Base-by-base conservation (phyloP, 2,113 vertebrate species). In the Gymnorhina tibicen region DNA sequence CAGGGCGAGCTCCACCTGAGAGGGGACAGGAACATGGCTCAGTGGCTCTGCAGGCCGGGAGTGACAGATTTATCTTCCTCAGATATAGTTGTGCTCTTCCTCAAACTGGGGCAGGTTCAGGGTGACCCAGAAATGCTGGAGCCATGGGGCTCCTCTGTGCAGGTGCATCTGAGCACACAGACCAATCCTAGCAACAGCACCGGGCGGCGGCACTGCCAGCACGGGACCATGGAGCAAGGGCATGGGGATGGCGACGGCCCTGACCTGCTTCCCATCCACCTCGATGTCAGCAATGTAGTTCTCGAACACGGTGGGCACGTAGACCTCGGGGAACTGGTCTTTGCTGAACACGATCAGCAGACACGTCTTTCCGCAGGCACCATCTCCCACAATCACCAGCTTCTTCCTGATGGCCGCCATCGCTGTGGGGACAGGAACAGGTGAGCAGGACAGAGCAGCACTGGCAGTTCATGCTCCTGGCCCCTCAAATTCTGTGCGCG, bases 251-350 rank as follows among this genome's bases (percentile, higher is more conserved):
- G 44, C 14, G 1, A 20, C 0, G 0, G 37, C 20, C 50, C 78
- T 85, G 80, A 99, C 99, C 99, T 99, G 99, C 97, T 99, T 99
- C 69, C 99, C 97, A 4, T 99, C 99, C 26, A 99, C 99, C 97
- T 99, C 99, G 26, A 99, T 99, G 97, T 99, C 99, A 2, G 99
- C 99, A 3, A 99, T 99, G 98, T 99, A 99, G 98, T 99, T 99
- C 97, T 99, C 99, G 8, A 99, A 99, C 81, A 99, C 99, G 0
- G 99, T 99, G 26, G 99, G 99, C 53, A 99, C 99, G 2, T 99
- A 99, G 86, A 99, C 99, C 80, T 99, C 99, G 0, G 99, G 99
- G 97, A 99, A 99, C 98, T 99, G 99, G 91, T 99, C 99, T 88
- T 99, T 99, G 95, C 99, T 99, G 98, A 99, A 99, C 70, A 99